These are phyloP conservation scores for Ceratotherium simum DNA, from an alignment of 2,113 vertebrate genomes.

Conservation along the genomic window DNA sequence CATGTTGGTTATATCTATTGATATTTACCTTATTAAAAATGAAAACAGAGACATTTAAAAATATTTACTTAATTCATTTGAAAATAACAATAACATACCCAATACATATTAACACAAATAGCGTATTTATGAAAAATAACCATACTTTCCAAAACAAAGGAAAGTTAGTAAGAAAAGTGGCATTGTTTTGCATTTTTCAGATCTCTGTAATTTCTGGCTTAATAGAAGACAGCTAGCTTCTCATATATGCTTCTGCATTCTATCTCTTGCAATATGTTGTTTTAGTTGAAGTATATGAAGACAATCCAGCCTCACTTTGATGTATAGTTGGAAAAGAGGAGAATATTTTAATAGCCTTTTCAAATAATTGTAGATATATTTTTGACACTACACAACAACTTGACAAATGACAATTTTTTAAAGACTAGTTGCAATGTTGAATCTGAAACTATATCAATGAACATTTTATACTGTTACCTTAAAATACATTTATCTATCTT, in stretches of 20 bases:
- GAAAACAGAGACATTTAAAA: background rate
- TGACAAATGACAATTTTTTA: background rate
- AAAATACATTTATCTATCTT: background rate
- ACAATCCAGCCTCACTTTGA: background rate
- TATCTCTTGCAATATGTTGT: background rate
- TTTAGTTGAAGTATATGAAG: background rate
- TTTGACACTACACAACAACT: background rate
- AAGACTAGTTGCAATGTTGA: background rate
- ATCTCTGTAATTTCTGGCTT: background rate
- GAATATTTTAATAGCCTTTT: constrained; percentile 3
- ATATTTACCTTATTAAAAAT: background rate
- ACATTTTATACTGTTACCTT: background rate
- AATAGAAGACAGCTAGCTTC: background rate
- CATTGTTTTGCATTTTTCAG: background rate
- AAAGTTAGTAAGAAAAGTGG: background rate
- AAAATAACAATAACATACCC: background rate
- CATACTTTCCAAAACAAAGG: background rate
- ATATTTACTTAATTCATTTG: background rate
- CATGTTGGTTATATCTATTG: background rate
- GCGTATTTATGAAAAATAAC: background rate
- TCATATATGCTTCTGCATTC: background rate
- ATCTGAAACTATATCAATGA: background rate
- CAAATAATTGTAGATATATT: background rate
- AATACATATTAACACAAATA: background rate
- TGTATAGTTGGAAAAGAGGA: background rate